Evolutionary conservation across 2,888 invertebrate species (phyloP).

Genomic region (Malacosoma neustria): DNA sequence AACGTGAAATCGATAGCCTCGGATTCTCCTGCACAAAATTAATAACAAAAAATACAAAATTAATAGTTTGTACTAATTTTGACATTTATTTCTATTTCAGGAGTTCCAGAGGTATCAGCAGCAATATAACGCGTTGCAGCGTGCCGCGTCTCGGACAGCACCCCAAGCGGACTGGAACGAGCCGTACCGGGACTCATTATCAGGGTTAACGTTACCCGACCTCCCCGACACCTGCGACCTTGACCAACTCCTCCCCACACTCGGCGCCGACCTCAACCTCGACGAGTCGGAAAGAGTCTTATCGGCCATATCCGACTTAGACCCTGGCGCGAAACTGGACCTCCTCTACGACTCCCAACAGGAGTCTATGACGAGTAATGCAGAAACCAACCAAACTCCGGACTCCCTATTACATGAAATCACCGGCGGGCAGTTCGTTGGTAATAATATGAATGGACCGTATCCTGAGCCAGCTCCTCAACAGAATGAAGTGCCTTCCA

Average conservation of each 20-base stretch:
- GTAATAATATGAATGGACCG: conserved; percentile 28
- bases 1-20: too few species aligned
- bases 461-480: conserved; percentile 24
- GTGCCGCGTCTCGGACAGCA: conserved; percentile 43
- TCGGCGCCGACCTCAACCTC: conserved; percentile 76
- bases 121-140: conserved; percentile 77
- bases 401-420: conserved; percentile 41
- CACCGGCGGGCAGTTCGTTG: conserved; percentile 33
- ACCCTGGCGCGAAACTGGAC: conserved; percentile 55
- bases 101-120: conserved; percentile 78
- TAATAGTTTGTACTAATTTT: too few species aligned
- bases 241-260: conserved; percentile 78
- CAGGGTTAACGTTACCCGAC: conserved; percentile 50
- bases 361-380: conserved; percentile 20
- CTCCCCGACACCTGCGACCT: conserved; percentile 72
- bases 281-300: conserved; percentile 41
- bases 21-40: too few species aligned
- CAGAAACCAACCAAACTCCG: conserved; percentile 23
- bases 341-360: conserved; percentile 36
- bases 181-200: conserved; percentile 55
- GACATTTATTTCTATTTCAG: too few species aligned
- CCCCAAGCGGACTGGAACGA: conserved; percentile 65
- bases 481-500: conserved; percentile 20
- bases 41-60: too few species aligned
- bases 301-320: conserved; percentile 52